Base-by-base conservation (phyloP, 2,113 vertebrate species). In the Xenus cinereus region DNA sequence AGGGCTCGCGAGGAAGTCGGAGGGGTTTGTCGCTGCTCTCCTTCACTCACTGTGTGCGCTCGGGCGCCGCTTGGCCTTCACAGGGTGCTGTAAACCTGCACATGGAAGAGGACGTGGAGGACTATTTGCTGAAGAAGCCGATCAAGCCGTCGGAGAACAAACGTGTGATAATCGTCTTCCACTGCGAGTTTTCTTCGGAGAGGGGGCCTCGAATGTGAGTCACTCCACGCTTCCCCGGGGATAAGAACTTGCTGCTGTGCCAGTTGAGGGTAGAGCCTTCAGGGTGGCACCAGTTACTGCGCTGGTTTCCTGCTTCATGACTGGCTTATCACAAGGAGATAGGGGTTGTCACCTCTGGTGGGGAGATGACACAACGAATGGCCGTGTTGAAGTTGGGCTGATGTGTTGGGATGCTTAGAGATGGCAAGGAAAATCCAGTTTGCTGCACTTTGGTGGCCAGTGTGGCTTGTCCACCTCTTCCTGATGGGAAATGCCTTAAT, bases 131-230 rank as follows among this genome's bases (percentile, higher is more conserved):
- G 19, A 98, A 97, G 94, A 97, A 96, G 28, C 99, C 99, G 0
- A 97, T 99, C 21, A 60, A 93, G 51, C 97, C 99, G 0, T 93
- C 97, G 0, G 95, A 97, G 4, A 98, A 98, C 92, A 99, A 99
- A 28, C 98, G 99, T 0, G 97, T 99, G 26, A 98, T 99, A 8
- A 48, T 99, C 1, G 97, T 99, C 62, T 99, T 99, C 97, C 99
- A 99, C 98, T 99, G 99, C 97, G 99, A 99, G 97, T 99, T 99
- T 95, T 99, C 99, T 5, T 99, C 99, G 0, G 99, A 99, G 97
- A 98, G 99, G 1, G 99, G 99, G 5, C 99, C 99, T 4, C 97
- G 99, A 1, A 99, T 99, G 99, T 98, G 91, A 98, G 98, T 97
- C 14, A 4, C 9, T 10, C 27, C 20, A 4, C 22, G 1, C 1